Base-by-base conservation (phyloP, 2,113 vertebrate genomes). In the Prinia subflava region DNA sequence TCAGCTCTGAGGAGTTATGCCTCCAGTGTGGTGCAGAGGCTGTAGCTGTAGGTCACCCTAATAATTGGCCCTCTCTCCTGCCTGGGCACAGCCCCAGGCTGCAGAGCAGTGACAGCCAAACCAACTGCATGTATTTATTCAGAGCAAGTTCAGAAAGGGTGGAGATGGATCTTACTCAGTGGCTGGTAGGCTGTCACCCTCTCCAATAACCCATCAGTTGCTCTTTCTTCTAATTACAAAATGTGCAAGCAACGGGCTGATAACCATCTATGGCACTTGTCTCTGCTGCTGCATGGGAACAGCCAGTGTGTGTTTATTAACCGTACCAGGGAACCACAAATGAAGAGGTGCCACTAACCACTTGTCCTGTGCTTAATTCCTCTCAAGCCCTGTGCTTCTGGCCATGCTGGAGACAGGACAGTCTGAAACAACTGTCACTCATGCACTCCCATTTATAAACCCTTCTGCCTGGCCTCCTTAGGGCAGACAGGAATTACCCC, bases 171-270 rank as follows among this genome's bases (percentile, higher is more conserved):
- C 14, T 55, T 47, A 23, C 16, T 64, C 4, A 4, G 19, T 62
- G 68, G 33, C 50, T 83, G 76, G 44, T 33, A 20, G 46, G 47
- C 20, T 82, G 47, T 53, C 52, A 55, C 7, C 4, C 67, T 25
- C 19, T 67, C 22, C 35, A 1, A 0, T 35, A 86, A 89, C 22
- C 11, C 70, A 47, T 0, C 3, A 6, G 33, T 35, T 92, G 67
- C 63, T 93, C 46, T 56, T 63, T 42, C 31, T 49, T 42, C 20
- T 90, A 50, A 52, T 28, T 73, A 30, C 22, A 83, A 56, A 2
- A 0, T 2, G 14, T 53, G 28, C n/a, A 76, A 69, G 42, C 3
- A 8, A 49, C 0, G 1, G 53, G n/a, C 30, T 5, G 8, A 69
- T 50, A 91, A 65, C 23, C 8, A 15, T 27, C 53, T 62, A 7